These are phyloP conservation scores for Neodiprion virginianus DNA, from an alignment of 1,140 invertebrate genomes.

Conservation along the genomic window DNA sequence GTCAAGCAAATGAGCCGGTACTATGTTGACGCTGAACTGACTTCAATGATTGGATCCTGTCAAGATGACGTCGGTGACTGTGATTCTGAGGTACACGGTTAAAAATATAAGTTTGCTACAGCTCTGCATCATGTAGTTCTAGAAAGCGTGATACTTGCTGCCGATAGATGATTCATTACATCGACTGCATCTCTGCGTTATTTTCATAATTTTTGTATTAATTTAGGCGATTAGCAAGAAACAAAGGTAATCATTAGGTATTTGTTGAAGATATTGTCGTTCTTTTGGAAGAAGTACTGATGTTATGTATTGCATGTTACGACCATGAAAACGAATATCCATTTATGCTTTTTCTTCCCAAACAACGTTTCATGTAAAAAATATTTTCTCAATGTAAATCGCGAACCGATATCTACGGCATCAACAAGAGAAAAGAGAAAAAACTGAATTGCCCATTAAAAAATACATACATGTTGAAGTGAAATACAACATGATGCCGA, in stretches of 20 bases:
- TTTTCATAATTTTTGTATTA: slow-evolving; percentile 5
- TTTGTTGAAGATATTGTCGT: not conserved
- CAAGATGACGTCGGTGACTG: slow-evolving; percentile 69
- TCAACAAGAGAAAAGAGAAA: too few species aligned
- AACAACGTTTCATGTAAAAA: too few species aligned
- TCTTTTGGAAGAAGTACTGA: not conserved
- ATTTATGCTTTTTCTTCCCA: too few species aligned
- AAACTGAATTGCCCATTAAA: too few species aligned
- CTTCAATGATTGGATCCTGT: slow-evolving; percentile 70
- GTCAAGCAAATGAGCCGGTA: slow-evolving; percentile 75
- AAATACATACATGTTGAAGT: too few species aligned
- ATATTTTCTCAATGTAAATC: too few species aligned
- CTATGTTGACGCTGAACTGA: slow-evolving; percentile 75
- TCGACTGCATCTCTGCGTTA: not conserved
- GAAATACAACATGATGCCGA: too few species aligned
- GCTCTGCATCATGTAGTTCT: slow-evolving; percentile 60
- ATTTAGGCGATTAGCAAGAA: not conserved
- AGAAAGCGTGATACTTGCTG: slow-evolving; percentile 37
- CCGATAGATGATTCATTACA: slow-evolving; percentile 3
- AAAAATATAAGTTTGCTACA: slow-evolving; percentile 44
- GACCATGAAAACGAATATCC: not conserved
- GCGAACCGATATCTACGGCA: too few species aligned
- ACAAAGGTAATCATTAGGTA: not conserved
- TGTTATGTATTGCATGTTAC: not conserved
- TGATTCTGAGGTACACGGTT: slow-evolving; percentile 66